Evolutionary conservation across 2,113 vertebrate species (phyloP), one percentile per base, ranked within the genome.

Genomic region (Lathamus discolor): DNA sequence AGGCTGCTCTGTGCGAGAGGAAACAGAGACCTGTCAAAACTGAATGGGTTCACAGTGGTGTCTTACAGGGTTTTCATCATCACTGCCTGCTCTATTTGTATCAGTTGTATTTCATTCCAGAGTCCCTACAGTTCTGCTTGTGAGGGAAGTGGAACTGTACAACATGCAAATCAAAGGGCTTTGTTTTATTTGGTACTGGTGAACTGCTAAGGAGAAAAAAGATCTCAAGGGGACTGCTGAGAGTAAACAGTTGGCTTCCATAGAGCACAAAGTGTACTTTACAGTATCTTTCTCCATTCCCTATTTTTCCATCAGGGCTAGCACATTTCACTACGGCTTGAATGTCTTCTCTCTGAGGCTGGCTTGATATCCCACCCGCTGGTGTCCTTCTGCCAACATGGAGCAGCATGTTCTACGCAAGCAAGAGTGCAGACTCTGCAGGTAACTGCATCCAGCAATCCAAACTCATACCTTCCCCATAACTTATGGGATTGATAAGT

Each of bases 401-500:
- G 87, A 83, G 87, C 84, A 91, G 87, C 63, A 83, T 20, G 2
- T 80, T 74, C 41, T 59, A n/a, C 88, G 74, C 69, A 28, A 67
- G 86, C 67, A 63, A 49, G 73, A 79, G 51, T 1, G 5, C 29
- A 3, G 48, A 55, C 29, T 35, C 80, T 43, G 28, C 92, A 92
- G 95, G 83, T 94, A 82, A 59, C 74, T 5, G 18, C 86, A 35
- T 28, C 77, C 83, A 37, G 41, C 4, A 62, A 82, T 33, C 74
- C 37, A 10, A 85, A 68, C 66, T 61, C 79, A 35, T 18, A 1
- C 5, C 1, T 55, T 33, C 54, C 9, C 1, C 87, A 39, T 48
- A 39, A 92, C 76, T 69, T 87, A 94, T 86, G 91, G 73, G 93
- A 63, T 1, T 69, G 86, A 33, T 93, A 85, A 84, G 88, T 87